Base-by-base conservation (phyloP, 2,113 vertebrate species). In the Pachypanchax playfairii region DNA sequence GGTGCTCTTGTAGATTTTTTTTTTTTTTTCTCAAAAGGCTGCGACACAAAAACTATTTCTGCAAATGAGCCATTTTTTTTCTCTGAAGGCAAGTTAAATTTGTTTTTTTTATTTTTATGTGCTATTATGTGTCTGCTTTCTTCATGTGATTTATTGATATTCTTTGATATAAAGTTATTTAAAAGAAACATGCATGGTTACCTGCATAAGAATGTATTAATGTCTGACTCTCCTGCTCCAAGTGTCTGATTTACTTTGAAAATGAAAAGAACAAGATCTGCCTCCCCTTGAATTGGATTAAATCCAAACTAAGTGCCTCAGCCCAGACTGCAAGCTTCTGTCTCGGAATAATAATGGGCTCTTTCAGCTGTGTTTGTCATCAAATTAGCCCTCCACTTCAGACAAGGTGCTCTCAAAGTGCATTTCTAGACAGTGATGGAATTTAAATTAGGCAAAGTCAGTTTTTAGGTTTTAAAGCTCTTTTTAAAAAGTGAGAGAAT, bases 301-400 rank as follows among this genome's bases (percentile, higher is more conserved):
- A 79, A 85, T 71, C 73, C 70, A 65, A 79, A 74, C 73, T 73
- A 68, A 75, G 75, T 65, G 64, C 47, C 66, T 52, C 21, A 47
- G 71, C 76, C 68, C 70, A 72, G 69, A 80, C 75, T 59, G 75
- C 42, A 7, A 62, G 75, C 70, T 72, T 65, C 60, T 63, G 67
- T 76, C 58, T 65, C 52, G 49, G 76, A 82, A 82, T 81, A 80
- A 78, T 80, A 87, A 86, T 83, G 72, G 70, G 20, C 60, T 75
- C 75, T 85, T 82, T 85, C 74, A 82, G 73, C 70, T 70, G 59
- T 79, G 83, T 85, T 87, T 85, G 79, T 81, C 83, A 76, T 85
- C 83, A 88, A 83, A 87, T 87, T 87, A 85, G 76, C 71, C 71
- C 59, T 75, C 38, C 42, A 70, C 78, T 80, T 85, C 56, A 80